These are phyloP conservation scores for Ceyx margarethae DNA, from an alignment of 2,113 vertebrate species.

Conservation along the genomic window DNA sequence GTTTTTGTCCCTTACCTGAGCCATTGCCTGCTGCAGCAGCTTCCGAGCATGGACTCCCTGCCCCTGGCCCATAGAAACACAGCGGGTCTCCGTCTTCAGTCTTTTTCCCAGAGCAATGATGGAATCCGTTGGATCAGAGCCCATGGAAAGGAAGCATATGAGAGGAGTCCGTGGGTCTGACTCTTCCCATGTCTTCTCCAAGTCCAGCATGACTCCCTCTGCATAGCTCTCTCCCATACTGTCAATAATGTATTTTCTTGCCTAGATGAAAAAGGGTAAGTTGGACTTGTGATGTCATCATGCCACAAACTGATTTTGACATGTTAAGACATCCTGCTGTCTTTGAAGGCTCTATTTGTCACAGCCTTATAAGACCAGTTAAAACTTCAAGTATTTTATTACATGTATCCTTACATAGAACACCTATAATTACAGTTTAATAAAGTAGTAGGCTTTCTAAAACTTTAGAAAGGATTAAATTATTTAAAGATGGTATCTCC, in stretches of 20 bases:
- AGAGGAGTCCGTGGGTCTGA: constrained; percentile 88
- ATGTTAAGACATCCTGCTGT: not conserved
- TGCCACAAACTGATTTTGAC: not conserved
- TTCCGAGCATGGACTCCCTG: constrained; percentile 92
- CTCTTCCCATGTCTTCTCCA: constrained; percentile 94
- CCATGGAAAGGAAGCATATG: constrained; percentile 95
- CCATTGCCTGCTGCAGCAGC: constrained; percentile 89
- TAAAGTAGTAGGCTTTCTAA: not conserved
- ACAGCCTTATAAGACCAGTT: not conserved
- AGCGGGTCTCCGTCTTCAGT: constrained; percentile 85
- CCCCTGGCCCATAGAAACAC: constrained; percentile 96
- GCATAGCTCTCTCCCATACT: constrained; percentile 87
- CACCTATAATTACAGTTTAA: not conserved
- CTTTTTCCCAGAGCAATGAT: constrained; percentile 91
- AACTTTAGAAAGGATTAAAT: not conserved
- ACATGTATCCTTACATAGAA: not conserved
- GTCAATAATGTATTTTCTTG: constrained; percentile 90
- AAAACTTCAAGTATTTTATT: not conserved
- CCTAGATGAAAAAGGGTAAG: constrained; percentile 70
- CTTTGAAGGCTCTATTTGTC: not conserved
- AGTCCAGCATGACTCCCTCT: constrained; percentile 87
- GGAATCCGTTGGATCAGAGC: constrained; percentile 92
- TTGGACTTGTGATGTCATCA: not conserved
- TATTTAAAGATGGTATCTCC: not conserved
- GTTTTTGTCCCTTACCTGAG: constrained; percentile 78